These are phyloP conservation scores for Bucorvus abyssinicus DNA, from an alignment of 2,797 vertebrate genomes.

Conservation along the genomic window DNA sequence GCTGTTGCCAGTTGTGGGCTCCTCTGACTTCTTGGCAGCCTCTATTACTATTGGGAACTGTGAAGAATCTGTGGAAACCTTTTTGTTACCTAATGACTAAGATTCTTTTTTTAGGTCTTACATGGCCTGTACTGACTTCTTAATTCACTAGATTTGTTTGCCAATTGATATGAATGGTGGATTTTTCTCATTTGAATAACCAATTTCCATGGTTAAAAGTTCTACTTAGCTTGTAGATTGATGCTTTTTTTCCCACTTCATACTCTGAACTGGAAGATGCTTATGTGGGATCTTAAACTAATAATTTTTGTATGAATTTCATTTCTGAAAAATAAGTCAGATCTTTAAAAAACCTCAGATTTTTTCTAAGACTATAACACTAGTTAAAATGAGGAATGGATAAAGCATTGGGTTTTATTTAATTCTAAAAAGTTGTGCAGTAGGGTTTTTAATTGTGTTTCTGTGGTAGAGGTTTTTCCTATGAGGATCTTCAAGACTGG, in stretches of 20 bases:
- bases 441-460: not conserved
- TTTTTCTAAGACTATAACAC: not conserved
- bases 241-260: not conserved
- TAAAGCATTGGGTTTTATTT: not conserved
- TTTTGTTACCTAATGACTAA: not conserved
- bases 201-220: not conserved
- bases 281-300: not conserved
- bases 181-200: not conserved
- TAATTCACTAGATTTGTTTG: not conserved
- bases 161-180: not conserved
- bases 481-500: not conserved
- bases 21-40: not conserved
- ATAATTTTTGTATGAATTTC: not conserved
- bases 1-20: not conserved
- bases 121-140: not conserved
- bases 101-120: not conserved
- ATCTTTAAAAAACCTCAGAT: not conserved
- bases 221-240: not conserved
- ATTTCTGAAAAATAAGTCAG: not conserved
- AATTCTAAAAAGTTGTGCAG: not conserved
- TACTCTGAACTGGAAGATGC: not conserved
- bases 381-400: not conserved
- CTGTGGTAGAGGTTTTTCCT: not conserved
- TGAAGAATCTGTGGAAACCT: not conserved
- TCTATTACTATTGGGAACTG: not conserved